phyloP scores from a whole-genome alignment of 1,140 invertebrate genomes.

The Aricia agestis region DNA sequence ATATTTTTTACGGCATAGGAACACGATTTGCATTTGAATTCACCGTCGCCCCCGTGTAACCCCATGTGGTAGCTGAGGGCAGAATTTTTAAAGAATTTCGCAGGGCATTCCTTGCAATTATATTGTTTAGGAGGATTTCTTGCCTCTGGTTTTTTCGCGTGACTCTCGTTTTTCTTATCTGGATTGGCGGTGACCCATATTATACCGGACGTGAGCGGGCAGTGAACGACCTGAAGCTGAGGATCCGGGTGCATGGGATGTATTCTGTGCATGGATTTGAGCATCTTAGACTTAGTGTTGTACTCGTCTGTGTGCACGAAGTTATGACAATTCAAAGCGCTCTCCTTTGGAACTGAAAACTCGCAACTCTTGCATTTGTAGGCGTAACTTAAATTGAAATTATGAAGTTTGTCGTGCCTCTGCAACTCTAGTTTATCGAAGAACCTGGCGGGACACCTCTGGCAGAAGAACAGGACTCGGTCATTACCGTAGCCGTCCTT shows the following conservation, averaged over 20 bases:
- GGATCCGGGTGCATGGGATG: constrained; percentile 80
- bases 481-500: constrained; percentile 50
- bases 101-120: constrained; percentile 81
- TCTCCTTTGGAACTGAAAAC: constrained; percentile 84
- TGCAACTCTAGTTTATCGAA: constrained; percentile 80
- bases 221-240: constrained; percentile 76
- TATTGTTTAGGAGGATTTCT: constrained; percentile 62
- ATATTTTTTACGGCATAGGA: constrained; percentile 88
- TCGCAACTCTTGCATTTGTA: constrained; percentile 86
- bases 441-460: constrained; percentile 84
- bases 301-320: constrained; percentile 90
- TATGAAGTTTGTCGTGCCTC: constrained; percentile 84
- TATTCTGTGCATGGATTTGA: constrained; percentile 81
- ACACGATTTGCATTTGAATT: constrained; percentile 88
- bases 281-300: constrained; percentile 84
- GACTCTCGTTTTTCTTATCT: constrained; percentile 39
- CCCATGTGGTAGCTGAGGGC: constrained; percentile 85
- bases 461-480: constrained; percentile 78
- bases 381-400: constrained; percentile 76
- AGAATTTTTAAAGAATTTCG: constrained; percentile 82
- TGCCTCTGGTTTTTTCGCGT: constrained; percentile 46
- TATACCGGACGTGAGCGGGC: constrained; percentile 46
- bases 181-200: constrained; percentile 52
- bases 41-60: constrained; percentile 81
- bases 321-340: constrained; percentile 83